Evolutionary conservation across 2,888 invertebrate genomes (phyloP).

Genomic region (Hedychridium roseum): DNA sequence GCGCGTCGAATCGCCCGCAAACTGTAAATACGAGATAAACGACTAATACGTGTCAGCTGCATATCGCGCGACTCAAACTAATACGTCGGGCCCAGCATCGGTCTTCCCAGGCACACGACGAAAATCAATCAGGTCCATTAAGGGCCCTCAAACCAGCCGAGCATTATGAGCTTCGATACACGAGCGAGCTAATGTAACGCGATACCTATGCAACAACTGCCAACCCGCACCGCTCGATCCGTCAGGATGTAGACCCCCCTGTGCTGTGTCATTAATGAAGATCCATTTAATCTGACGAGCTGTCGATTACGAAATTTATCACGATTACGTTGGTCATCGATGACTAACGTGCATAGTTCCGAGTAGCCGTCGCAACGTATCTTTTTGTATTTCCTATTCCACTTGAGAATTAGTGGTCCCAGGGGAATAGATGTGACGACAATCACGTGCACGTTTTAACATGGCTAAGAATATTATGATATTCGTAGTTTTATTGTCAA

Average conservation of each 20-base stretch:
- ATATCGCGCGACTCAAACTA: conserved; percentile 19
- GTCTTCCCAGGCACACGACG: conserved; percentile 41
- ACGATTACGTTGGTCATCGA: conserved; percentile 32
- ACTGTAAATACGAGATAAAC: no score
- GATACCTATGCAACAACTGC: conserved; percentile 27
- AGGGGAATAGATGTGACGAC: no score
- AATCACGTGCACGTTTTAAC: no score
- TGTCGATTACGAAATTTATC: conserved; percentile 47
- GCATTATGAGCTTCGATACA: conserved; percentile 38
- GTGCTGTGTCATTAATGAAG: conserved; percentile 40
- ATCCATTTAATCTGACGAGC: conserved; percentile 39
- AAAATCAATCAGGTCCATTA: conserved; percentile 48
- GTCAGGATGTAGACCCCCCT: conserved; percentile 23
- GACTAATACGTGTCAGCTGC: no score
- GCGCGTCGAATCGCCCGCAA: no score
- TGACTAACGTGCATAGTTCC: no score
- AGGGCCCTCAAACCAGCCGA: conserved; percentile 8
- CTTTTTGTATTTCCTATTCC: no score
- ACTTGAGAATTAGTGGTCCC: no score
- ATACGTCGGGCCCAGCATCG: conserved; percentile 31
- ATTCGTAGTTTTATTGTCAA: no score
- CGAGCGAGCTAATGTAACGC: conserved; percentile 25
- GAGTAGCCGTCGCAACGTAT: no score
- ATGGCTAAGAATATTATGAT: no score
- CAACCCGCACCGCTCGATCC: conserved; percentile 31